Evolutionary conservation across 2,113 vertebrate genomes (phyloP), one percentile per base, ranked within the genome.

Genomic region (Catharus minimus): DNA sequence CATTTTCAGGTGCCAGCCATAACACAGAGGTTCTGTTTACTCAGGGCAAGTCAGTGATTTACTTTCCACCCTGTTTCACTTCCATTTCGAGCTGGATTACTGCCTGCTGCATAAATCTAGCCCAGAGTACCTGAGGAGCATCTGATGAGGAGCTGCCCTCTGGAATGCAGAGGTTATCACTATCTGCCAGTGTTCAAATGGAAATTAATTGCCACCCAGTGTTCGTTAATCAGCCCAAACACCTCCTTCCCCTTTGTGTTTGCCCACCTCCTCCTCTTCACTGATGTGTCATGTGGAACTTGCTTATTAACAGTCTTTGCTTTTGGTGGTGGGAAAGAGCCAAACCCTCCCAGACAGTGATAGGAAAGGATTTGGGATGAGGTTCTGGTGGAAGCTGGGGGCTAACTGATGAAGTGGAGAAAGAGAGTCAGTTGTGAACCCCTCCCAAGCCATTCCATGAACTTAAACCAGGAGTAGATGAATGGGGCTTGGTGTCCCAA

Each of bases 61-160:
- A 61, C 67, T 73, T 65, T 74, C 78, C 75, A 46, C 27, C 41
- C 69, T 27, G 55, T 75, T 92, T 90, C 65, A 79, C 32, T 75
- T 83, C 24, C 36, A 43, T 76, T 79, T 72, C 33, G 53, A 78
- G 77, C 71, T 82, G 49, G 69, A 10, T 91, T 85, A 46, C 71
- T 65, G 73, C 65, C 53, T 64, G 80, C 91, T 79, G 71, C 67
- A 85, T 69, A 82, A 95, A 95, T 89, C 74, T 74, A 53, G 26
- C 73, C 57, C 18, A 2, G 77, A 65, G 58, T 26, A 79, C 84
- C 74, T 65, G 74, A 90, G 47, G 52, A 80, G 62, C 61, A 60
- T 75, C 49, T 87, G 87, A 89, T 82, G 78, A 72, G 83, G 53
- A 21, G 9, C 52, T 71, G 55, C 41, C 82, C 67, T 80, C 56